Evolutionary conservation across 2,888 invertebrate genomes (phyloP).

Genomic region (Heliconius charithonia): DNA sequence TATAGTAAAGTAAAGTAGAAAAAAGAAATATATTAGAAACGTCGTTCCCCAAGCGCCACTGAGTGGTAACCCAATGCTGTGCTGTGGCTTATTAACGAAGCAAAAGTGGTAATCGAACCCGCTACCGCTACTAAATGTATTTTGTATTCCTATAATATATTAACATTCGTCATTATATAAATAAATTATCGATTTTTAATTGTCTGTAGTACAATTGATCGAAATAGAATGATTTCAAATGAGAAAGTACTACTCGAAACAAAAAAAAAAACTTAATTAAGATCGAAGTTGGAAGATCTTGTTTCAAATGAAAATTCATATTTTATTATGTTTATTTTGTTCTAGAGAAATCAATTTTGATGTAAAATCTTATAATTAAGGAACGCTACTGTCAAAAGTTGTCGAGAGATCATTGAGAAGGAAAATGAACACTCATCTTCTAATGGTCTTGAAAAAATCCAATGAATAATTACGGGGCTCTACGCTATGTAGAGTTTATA

Average conservation of each 20-base stretch:
- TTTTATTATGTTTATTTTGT: conserved; percentile 16
- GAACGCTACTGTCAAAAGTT: conserved; percentile 30
- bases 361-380: conserved; percentile 22
- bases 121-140: too few relatives aligned
- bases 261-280: conserved; percentile 5
- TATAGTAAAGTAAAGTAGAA: too few relatives aligned
- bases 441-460: conserved; percentile 24
- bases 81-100: too few relatives aligned
- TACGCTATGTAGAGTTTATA: not conserved
- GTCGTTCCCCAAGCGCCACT: too few relatives aligned
- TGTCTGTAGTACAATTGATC: not conserved
- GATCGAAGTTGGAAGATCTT: not conserved
- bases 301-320: conserved; percentile 1
- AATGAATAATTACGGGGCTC: conserved; percentile 20
- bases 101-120: too few relatives aligned
- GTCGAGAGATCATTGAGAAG: conserved; percentile 25
- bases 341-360: conserved; percentile 14
- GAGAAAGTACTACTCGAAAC: not conserved
- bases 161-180: too few relatives aligned
- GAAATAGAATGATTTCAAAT: not conserved
- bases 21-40: too few relatives aligned
- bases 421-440: conserved; percentile 25
- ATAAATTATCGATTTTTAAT: too few relatives aligned
- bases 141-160: too few relatives aligned
- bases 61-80: too few relatives aligned